Evolutionary conservation across 1,140 invertebrate species (phyloP), one percentile per base, ranked within the genome.

Genomic region (Drosophila sproati): DNA sequence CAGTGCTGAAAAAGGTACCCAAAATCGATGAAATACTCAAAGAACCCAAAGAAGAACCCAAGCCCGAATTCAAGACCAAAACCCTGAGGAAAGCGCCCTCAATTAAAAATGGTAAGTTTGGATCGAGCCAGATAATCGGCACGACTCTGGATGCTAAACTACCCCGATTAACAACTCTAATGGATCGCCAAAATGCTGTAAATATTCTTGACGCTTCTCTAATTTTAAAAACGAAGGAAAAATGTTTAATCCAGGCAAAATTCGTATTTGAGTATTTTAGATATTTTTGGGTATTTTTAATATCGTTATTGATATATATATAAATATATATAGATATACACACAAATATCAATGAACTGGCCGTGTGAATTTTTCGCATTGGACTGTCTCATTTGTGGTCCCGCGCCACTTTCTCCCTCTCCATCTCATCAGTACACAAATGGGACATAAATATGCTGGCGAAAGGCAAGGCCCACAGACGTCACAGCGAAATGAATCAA

Each of bases 51-150:
- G 91, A 92, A 70, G 91, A 92, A 75, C 85, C 91, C 55, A 92
- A 92, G 72, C 91, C 91, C 39, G 91, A 92, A 68, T 92, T 92
- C 56, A 91, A 91, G 75, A 91, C 91, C 71, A 92, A 92, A 68
- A 88, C 83, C 70, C 82, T 92, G 64, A 80, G 91, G 56, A 92
- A 92, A 87, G 79, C 91, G 55, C 83, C 87, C 45, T 89, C 91
- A 51, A 88, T 82, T 37, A 91, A 91, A 60, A 86, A 80, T 60
- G 91, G 91, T 92, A 85, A 92, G 91, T 92, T 43, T n/a, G 37
- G 63, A 34, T 51, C 31, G 4, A 8, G 39, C 60, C 63, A 34
- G 12, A 48, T 2, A 31, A 41, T 59, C 62, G 57, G 72, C 41
- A 7, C 73, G 66, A 34, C 73, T 74, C 48, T 57, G 57, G 64